These are phyloP conservation scores for Hyphantria cunea DNA, from an alignment of 1,140 invertebrate genomes.

Conservation along the genomic window DNA sequence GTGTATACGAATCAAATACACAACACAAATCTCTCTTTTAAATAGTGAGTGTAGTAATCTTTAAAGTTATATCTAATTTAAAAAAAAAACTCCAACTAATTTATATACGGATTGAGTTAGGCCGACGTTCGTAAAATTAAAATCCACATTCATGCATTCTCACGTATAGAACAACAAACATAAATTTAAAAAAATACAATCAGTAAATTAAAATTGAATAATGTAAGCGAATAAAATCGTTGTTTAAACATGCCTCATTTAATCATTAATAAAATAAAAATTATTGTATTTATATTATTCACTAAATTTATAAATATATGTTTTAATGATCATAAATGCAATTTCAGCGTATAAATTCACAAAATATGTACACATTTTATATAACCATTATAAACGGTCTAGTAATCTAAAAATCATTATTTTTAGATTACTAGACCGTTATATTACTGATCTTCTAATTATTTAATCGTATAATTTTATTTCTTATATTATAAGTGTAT, in stretches of 20 bases:
- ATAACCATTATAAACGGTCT: slow-evolving; percentile 31
- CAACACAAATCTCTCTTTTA: no score
- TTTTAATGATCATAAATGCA: slow-evolving; percentile 61
- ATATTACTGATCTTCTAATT: no score
- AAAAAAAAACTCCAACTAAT: slow-evolving; percentile 14
- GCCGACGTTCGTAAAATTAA: slow-evolving; percentile 47
- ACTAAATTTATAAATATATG: slow-evolving; percentile 20
- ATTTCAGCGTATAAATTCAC: slow-evolving; percentile 39
- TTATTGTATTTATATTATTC: slow-evolving; percentile 7
- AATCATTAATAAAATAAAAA: slow-evolving; percentile 30
- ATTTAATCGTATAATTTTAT: not conserved
- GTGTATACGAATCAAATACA: no score
- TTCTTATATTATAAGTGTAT: no score
- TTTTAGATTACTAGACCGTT: no score
- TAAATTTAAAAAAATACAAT: slow-evolving; percentile 45
- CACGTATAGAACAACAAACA: slow-evolving; percentile 40
- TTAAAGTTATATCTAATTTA: not conserved
- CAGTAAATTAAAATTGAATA: slow-evolving; percentile 58
- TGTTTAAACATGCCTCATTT: slow-evolving; percentile 54
- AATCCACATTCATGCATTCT: slow-evolving; percentile 57
- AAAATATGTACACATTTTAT: slow-evolving; percentile 28
- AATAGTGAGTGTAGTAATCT: not conserved
- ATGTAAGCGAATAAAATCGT: slow-evolving; percentile 70
- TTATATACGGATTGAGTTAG: slow-evolving; percentile 16
- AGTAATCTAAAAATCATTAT: not conserved